Conservation (phyloP, 2,888 invertebrate species). For the Microchrysa polita region DNA sequence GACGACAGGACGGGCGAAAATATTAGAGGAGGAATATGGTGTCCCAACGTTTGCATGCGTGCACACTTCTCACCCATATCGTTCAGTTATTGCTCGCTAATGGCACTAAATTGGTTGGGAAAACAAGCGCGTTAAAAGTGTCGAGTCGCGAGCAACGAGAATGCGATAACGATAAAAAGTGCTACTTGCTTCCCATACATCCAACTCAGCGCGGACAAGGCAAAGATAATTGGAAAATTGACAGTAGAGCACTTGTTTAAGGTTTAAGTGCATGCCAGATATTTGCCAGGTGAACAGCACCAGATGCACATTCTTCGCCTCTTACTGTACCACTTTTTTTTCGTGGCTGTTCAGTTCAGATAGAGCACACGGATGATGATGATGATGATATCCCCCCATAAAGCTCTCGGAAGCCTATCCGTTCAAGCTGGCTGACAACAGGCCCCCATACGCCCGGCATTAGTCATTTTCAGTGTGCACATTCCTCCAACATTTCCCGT, state of each 20-base stretch:
- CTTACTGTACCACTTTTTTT: constrained; percentile 27
- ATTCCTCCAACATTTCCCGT: neutral
- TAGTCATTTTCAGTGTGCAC: constrained; percentile 25
- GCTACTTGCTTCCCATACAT: neutral
- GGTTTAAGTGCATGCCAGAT: constrained; percentile 28
- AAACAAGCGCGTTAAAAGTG: constrained; percentile 31
- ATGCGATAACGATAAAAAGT: constrained; percentile 12
- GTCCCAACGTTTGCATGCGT: constrained; percentile 31
- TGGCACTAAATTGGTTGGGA: constrained; percentile 36
- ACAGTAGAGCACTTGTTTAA: constrained; percentile 39
- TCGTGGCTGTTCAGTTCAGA: neutral
- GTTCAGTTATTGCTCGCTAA: constrained; percentile 27
- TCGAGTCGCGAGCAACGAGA: neutral
- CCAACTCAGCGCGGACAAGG: constrained; percentile 36
- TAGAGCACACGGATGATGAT: neutral
- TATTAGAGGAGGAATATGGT: neutral
- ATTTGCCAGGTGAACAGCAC: constrained; percentile 31
- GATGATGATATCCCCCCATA: neutral
- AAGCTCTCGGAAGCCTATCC: no score
- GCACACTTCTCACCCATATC: constrained; percentile 18
- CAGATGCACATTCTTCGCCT: constrained; percentile 37
- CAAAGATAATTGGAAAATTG: constrained; percentile 39
- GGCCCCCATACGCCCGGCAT: neutral
- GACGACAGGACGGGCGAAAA: neutral
- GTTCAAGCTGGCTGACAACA: no score